Base-by-base conservation (phyloP, 2,113 vertebrate species). In the Haliaeetus leucogaster region DNA sequence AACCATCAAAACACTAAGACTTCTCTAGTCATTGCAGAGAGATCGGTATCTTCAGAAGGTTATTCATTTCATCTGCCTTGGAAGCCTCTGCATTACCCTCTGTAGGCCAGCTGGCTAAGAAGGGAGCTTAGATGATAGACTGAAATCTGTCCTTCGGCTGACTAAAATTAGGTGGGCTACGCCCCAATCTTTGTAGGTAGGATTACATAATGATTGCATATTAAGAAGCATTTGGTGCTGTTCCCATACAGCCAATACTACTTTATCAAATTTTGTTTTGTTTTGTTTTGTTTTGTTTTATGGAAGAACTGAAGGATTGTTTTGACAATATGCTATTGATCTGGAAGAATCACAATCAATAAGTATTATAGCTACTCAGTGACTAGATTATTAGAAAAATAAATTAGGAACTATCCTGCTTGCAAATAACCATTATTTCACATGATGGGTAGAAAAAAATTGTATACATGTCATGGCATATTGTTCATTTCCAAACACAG, bases 381-480 rank as follows among this genome's bases (percentile, higher is more conserved):
- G 92, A 88, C 90, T 86, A 84, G 42, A 38, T 96, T 95, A 96
- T 93, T 97, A 96, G 67, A 95, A 95, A 97, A 96, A 95, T 93
- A 96, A 98, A 97, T 93, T 89, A 96, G 52, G 66, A 97, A 92
- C 95, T 94, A 89, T 90, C 45, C 55, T 96, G 53, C 68, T 92
- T 71, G 42, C 58, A 96, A 97, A 94, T 95, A 97, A 86, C 70
- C 66, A 89, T 90, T 86, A 90, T 93, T 96, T 97, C 80, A 67
- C 21, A 83, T 89, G 85, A 90, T 70, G n/a, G 63, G 14, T 45
- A 92, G 72, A 95, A 96, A 95, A 95, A 74, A 83, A 62, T 10
- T 79, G 7, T 81, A 73, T 93, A 34, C 16, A 73, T 93, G 47
- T 91, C 90, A 55, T 45, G 66, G 34, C 65, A 38, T 67, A 92